These are phyloP conservation scores for Macrotus californicus DNA, from an alignment of 2,113 vertebrate species.

Conservation along the genomic window DNA sequence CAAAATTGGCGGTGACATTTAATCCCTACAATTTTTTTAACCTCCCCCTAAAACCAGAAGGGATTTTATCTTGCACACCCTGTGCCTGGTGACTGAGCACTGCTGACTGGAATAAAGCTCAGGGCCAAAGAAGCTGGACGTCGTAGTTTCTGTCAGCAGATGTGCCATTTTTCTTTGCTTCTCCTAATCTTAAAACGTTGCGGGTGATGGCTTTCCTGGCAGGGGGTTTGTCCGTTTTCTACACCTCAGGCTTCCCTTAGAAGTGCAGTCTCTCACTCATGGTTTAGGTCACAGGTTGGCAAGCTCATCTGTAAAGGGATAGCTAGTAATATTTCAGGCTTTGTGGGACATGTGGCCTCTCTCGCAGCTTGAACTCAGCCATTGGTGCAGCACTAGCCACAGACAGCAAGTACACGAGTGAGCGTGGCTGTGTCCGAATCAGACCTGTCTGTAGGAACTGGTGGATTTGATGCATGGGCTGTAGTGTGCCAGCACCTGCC, in stretches of 20 bases:
- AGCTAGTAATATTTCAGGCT: background rate
- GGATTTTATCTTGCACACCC: background rate
- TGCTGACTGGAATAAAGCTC: background rate
- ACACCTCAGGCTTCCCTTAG: background rate
- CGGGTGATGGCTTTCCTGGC: background rate
- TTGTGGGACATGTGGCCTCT: background rate
- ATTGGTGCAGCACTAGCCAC: background rate
- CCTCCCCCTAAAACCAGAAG: background rate
- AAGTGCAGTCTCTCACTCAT: background rate
- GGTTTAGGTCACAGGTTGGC: background rate
- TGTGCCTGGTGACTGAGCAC: background rate
- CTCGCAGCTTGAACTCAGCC: background rate
- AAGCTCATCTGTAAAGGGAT: background rate
- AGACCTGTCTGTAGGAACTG: background rate
- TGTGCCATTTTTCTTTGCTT: background rate
- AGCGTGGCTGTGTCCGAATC: background rate
- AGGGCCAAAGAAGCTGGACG: background rate
- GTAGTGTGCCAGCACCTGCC: background rate
- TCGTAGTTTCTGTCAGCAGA: background rate
- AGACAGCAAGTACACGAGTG: background rate
- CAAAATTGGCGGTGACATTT: background rate
- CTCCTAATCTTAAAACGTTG: background rate
- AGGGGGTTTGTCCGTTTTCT: background rate
- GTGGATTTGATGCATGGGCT: background rate
- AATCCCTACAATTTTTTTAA: background rate